A percentile compares a stretch with the other conserved stretches of the same genome.
Evolutionary conservation across 2,797 vertebrate species (phyloP).

Genomic region (Anomalospiza imberbis): DNA sequence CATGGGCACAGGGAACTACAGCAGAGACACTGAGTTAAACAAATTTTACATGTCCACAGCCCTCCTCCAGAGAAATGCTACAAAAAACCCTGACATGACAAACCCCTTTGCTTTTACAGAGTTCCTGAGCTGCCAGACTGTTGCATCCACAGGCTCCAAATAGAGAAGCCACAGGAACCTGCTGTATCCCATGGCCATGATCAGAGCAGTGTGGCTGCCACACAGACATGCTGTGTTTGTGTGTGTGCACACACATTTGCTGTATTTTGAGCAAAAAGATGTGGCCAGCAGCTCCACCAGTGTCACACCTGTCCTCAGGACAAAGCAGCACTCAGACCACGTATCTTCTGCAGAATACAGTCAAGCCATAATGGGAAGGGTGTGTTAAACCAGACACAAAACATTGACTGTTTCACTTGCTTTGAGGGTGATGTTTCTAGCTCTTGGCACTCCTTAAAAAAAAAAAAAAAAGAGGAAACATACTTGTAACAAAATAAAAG

Average conservation of each 20-base stretch:
- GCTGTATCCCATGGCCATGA: background rate
- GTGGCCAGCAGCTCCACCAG: background rate
- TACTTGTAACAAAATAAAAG: background rate
- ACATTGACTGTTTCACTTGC: background rate
- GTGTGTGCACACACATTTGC: too few species aligned
- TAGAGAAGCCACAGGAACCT: fast-evolving
- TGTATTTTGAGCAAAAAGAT: background rate
- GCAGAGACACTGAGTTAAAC: fast-evolving
- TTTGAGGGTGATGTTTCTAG: background rate
- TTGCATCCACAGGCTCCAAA: background rate
- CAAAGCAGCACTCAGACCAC: fast-evolving
- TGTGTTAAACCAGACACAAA: background rate
- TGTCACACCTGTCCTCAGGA: background rate
- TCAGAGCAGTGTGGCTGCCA: background rate
- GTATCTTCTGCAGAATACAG: too few species aligned
- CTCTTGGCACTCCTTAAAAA: background rate
- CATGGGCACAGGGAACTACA: fast-evolving
- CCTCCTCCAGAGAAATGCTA: background rate
- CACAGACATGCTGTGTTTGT: background rate
- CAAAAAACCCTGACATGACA: background rate
- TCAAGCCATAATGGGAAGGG: background rate
- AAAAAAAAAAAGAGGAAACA: background rate
- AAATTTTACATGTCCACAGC: background rate
- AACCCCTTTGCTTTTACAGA: background rate
- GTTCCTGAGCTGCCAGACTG: background rate